These are phyloP conservation scores for Sminthurides aquaticus DNA, from an alignment of 2,888 invertebrate genomes.

Conservation along the genomic window DNA sequence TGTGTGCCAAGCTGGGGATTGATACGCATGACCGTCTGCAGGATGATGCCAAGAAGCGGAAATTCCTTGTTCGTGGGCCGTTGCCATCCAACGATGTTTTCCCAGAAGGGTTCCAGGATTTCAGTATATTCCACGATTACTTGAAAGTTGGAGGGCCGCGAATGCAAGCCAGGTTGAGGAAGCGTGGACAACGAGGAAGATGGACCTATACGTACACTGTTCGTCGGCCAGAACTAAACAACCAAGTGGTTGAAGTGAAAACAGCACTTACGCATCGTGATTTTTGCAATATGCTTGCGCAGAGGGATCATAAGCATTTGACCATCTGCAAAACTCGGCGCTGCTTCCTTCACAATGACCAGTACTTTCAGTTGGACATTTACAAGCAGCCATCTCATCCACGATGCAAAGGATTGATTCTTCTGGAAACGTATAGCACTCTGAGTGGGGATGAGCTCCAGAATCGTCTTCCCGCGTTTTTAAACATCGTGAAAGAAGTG, in stretches of 20 bases:
- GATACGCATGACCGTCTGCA: constrained; percentile 88
- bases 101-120: constrained; percentile 73
- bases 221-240: constrained; percentile 75
- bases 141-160: constrained; percentile 81
- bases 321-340: constrained; percentile 89
- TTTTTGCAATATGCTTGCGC: constrained; percentile 78
- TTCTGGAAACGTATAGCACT: constrained; percentile 90
- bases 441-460: constrained; percentile 58
- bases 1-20: constrained; percentile 87
- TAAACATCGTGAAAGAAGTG: constrained; percentile 79
- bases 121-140: constrained; percentile 95
- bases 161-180: constrained; percentile 81
- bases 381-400: constrained; percentile 88
- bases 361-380: constrained; percentile 95
- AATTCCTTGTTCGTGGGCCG: constrained; percentile 74
- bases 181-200: constrained; percentile 77
- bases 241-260: constrained; percentile 88
- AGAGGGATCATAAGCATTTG: constrained; percentile 86
- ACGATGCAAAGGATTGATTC: constrained; percentile 78
- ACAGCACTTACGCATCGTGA: constrained; percentile 87
- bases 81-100: constrained; percentile 53
- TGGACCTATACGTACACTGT: constrained; percentile 90
- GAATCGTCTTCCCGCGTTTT: constrained; percentile 67
- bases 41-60: constrained; percentile 86
- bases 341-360: constrained; percentile 92